These are phyloP conservation scores for Ceyx melanurus DNA, from an alignment of 2,113 vertebrate species.

Conservation along the genomic window DNA sequence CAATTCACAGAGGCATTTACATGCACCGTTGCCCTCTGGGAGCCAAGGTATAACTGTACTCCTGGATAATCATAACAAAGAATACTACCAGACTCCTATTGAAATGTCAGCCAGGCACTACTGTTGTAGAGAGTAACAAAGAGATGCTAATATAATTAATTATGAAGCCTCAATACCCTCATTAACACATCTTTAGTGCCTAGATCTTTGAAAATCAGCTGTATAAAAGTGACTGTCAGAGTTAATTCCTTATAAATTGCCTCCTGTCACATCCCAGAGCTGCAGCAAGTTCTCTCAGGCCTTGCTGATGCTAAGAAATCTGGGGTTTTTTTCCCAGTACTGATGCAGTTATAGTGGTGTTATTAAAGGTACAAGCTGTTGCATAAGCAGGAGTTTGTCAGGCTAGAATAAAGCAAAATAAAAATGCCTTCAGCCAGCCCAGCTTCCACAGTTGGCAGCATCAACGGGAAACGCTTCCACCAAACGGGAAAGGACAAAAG, in stretches of 20 bases:
- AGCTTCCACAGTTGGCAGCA: neutral
- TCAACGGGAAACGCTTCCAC: slow-evolving; percentile 1
- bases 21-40: slow-evolving; percentile 17
- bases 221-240: slow-evolving; percentile 56
- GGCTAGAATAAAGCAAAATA: neutral
- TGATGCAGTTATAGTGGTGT: neutral
- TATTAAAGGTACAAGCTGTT: slow-evolving; percentile 13
- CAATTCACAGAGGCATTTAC: slow-evolving; percentile 58
- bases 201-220: slow-evolving; percentile 64
- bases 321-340: neutral
- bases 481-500: slow-evolving; percentile 8
- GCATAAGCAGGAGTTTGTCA: neutral
- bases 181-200: slow-evolving; percentile 68
- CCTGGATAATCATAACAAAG: slow-evolving; percentile 64
- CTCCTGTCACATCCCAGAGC: slow-evolving; percentile 47
- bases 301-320: neutral
- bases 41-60: slow-evolving; percentile 61
- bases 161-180: slow-evolving; percentile 63
- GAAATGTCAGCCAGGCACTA: slow-evolving; percentile 57
- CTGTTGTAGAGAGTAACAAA: slow-evolving; percentile 50
- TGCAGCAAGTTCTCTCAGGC: slow-evolving; percentile 26
- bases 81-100: slow-evolving; percentile 50
- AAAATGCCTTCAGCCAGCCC: neutral
- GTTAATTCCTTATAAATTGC: slow-evolving; percentile 65
- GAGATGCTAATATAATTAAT: slow-evolving; percentile 69